Evolutionary conservation across 2,888 invertebrate genomes (phyloP).

Genomic region (Xanthostigma xanthostigma): DNA sequence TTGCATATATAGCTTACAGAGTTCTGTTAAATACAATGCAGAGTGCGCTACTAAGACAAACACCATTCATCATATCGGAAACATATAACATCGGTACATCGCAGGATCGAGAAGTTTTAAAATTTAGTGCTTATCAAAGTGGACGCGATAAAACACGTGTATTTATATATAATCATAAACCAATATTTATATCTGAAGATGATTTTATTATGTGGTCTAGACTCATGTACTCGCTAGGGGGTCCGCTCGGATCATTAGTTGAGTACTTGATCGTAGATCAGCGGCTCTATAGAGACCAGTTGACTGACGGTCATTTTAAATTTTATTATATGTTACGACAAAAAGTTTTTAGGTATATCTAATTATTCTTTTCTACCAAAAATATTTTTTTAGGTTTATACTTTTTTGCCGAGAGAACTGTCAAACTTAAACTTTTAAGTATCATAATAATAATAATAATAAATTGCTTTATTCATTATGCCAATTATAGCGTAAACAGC

Average conservation of each 20-base stretch:
- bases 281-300: slow-evolving; percentile 10
- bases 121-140: slow-evolving; percentile 8
- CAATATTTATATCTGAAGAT: slow-evolving; percentile 30
- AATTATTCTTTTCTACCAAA: background rate
- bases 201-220: slow-evolving; percentile 28
- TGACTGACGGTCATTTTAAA: slow-evolving; percentile 2
- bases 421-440: slow-evolving; percentile 2
- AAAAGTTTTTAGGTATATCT: background rate
- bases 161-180: slow-evolving; percentile 25
- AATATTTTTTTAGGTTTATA: background rate
- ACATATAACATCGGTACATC: too few species aligned
- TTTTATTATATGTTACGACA: background rate
- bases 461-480: too few species aligned
- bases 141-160: slow-evolving; percentile 27
- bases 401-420: background rate
- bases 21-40: too few species aligned
- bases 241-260: slow-evolving; percentile 21
- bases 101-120: background rate
- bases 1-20: too few species aligned
- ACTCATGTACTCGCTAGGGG: slow-evolving; percentile 22
- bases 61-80: too few species aligned
- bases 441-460: slow-evolving; percentile 10
- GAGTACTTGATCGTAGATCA: slow-evolving; percentile 24
- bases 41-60: too few species aligned
- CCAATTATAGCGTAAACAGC: too few species aligned